Evolutionary conservation across 2,888 invertebrate species (phyloP).

Genomic region (Drosophila peninsularis): DNA sequence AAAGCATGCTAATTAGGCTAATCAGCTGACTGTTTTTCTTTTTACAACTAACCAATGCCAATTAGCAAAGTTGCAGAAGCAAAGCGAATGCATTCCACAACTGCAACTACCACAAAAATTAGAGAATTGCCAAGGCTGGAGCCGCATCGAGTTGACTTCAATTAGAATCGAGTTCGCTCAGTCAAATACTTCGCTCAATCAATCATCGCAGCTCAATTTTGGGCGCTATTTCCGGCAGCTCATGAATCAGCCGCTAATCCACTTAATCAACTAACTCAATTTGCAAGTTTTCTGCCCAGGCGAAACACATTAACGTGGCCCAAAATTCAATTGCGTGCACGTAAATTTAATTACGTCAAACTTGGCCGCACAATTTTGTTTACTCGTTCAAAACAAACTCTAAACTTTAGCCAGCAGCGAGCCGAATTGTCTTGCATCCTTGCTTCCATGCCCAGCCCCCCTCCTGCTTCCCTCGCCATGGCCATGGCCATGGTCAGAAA

Average conservation of each 20-base stretch:
- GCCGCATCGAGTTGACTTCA: neutral
- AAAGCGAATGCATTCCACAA: slow-evolving; percentile 14
- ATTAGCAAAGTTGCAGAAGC: slow-evolving; percentile 27
- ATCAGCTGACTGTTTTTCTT: slow-evolving; percentile 32
- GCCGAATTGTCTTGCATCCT: slow-evolving; percentile 34
- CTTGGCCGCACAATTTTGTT: slow-evolving; percentile 74
- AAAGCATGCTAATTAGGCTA: slow-evolving; percentile 47
- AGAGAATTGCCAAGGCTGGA: neutral
- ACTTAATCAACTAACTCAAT: slow-evolving; percentile 18
- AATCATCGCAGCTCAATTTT: neutral
- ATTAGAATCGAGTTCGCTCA: neutral
- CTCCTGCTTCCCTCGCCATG: no score
- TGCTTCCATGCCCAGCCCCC: neutral
- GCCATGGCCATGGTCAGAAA: slow-evolving; percentile 41
- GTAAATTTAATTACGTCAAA: slow-evolving; percentile 73
- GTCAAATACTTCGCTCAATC: neutral
- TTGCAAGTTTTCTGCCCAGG: slow-evolving; percentile 12
- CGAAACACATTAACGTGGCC: slow-evolving; percentile 27
- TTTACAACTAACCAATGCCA: slow-evolving; percentile 3
- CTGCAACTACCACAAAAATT: slow-evolving; percentile 1
- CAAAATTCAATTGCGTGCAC: slow-evolving; percentile 59
- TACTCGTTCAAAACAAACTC: slow-evolving; percentile 78
- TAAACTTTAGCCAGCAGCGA: slow-evolving; percentile 52
- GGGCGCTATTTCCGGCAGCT: neutral
- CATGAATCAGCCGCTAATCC: slow-evolving; percentile 27